Conservation (phyloP, 2,113 vertebrate species). For the Myocastor coypus region DNA sequence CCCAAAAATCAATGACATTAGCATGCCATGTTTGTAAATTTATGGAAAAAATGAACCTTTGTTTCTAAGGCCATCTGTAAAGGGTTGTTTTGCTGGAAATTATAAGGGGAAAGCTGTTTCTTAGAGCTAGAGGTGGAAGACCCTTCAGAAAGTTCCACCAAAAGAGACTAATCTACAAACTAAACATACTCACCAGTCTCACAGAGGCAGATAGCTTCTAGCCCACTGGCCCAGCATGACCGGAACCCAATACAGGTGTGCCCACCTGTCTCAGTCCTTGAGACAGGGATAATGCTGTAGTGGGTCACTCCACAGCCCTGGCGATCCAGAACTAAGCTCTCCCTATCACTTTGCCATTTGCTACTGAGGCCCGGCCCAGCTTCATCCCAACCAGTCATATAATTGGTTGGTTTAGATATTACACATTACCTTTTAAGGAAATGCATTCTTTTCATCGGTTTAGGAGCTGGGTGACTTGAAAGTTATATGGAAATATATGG, state of each 20-base stretch:
- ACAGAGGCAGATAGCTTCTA: neutral
- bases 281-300: neutral
- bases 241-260: neutral
- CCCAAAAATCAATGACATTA: neutral
- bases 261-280: neutral
- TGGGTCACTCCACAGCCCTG: neutral
- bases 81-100: neutral
- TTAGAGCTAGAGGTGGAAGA: neutral
- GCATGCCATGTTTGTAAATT: accelerated
- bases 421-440: constrained; percentile 19
- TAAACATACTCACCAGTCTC: neutral
- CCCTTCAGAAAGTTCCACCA: neutral
- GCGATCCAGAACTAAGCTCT: neutral
- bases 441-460: neutral
- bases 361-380: neutral
- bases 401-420: constrained; percentile 10
- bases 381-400: neutral
- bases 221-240: neutral
- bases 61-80: neutral
- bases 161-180: neutral
- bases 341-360: neutral
- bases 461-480: neutral
- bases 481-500: constrained; percentile 52
- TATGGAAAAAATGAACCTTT: neutral
- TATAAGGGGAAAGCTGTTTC: neutral